Evolutionary conservation across 2,888 invertebrate species (phyloP), one percentile per base, ranked within the genome.

Genomic region (Scrobipalpa atriplicella): DNA sequence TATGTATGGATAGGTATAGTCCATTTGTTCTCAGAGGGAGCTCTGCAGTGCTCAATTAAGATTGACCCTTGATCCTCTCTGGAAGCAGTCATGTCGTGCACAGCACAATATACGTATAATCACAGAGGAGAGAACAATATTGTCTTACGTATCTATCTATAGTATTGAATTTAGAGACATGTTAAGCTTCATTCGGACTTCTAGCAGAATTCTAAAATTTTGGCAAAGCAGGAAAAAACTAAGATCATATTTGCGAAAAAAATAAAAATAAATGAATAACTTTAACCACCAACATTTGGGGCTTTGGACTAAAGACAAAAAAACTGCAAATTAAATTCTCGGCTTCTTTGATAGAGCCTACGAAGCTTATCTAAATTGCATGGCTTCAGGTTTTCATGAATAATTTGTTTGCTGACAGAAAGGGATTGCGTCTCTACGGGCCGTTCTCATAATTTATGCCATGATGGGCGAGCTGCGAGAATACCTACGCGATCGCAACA

Each of bases 341-440:
- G 11, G 43, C 13, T 16, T 38, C 41, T 62, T 41, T 43, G 13
- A 43, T 62, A 62, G 3, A 80, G 82, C 77, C 78, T 71, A 67
- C 69, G 65, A 69, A 68, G 78, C 80, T 85, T 82, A 86, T 86
- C 79, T 85, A 84, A 86, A 85, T 85, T 87, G 80, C 83, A 85
- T 83, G 79, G 78, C 76, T 78, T 74, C 78, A 75, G 79, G 75
- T 80, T 83, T 84, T 79, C 80, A 84, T 85, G 84, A 86, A 87
- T 86, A 87, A 85, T 79, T 77, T 72, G 71, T 79, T 77, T 72
- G 71, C 70, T 66, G 68, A 38, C 69, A 69, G 69, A 71, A 47
- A 70, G 69, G 71, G 73, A 75, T 75, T 75, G 76, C 73, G 66
- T 63, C 66, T 65, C 64, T 61, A 58, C 64, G 65, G 62, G 60